Evolutionary conservation across 2,888 invertebrate genomes (phyloP), one percentile per base, ranked within the genome.

Genomic region (Apotomis betuletana): DNA sequence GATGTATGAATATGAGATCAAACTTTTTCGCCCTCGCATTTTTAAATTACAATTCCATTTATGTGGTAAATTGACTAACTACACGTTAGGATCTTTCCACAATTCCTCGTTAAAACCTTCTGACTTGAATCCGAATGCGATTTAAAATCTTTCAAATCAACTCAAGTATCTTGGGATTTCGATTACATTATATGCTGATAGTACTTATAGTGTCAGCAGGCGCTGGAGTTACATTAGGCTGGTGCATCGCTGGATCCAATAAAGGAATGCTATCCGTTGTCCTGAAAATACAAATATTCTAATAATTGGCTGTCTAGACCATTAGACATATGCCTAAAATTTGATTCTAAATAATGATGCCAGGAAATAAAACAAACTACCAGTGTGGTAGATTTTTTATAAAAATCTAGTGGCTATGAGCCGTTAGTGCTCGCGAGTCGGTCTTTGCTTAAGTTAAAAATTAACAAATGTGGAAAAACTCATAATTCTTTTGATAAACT

Each of bases 161-260:
- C 36, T 44, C 55, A 36, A 54, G 46, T 15, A 3, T 15, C 55
- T 57, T 41, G 57, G 9, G 46, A 27, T 49, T 49, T 27, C 12
- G 5, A 49, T 57, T 41, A 44, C 9, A 41, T 89, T 90, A 93
- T 78, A 93, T 93, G 74, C 93, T 94, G 74, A 94, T 94, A 1
- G 94, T 94, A 82, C 94, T 94, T 72, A 94, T 94, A 0, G 93
- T 90, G 74, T 93, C 92, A 0, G 89, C 90, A 0, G 93, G 93
- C 0, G 91, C 91, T 0, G 88, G 86, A 0, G 93, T 90, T 15
- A 90, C 85, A 55, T 77, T 89, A 0, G 92, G 87, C 68, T 92
- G 91, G 73, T 92, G 91, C 41, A 90, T 85, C 8, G 89, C 79
- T 0, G 93, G 92, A 70, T 94, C 92, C 79, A 94, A 75, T 6